Base-by-base conservation (phyloP, 2,888 invertebrate species). In the Melieria omissa region DNA sequence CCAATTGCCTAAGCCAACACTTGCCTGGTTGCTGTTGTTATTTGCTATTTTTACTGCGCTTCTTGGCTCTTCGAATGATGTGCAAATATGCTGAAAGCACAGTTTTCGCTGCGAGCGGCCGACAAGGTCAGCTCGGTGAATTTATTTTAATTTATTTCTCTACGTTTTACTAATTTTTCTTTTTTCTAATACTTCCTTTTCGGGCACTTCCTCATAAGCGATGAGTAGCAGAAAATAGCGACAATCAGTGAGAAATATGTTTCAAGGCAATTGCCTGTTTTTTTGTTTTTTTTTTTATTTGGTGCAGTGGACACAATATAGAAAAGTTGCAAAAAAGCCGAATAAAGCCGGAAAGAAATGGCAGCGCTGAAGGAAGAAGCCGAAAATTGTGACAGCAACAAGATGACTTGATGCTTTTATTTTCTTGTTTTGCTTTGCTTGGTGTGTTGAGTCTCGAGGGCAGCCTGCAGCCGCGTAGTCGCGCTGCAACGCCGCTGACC, bases 371-470 rank as follows among this genome's bases (percentile, higher is more conserved):
- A 58, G 58, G 49, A 60, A 60, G 58, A 9, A 49, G 16, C 29
- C 9, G 58, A 63, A 64, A 70, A 70, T 64, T 57, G 47, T 70
- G 70, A 46, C 52, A 70, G 62, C 66, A 60, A 67, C 67, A 58
- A 73, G 71, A 71, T 81, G 81, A 81, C 78, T 81, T 80, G 77
- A 78, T 76, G 80, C 79, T 80, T 80, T 81, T 77, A 78, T 70
- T 75, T 67, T 45, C 9, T 57, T 8, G 14, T 44, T 42, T 57
- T 57, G 55, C 6, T 10, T 16, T 16, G 16, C 58, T 29, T 41
- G 10, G n/a, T 58, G n/a, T 58, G 58, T 58, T 58, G 58, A 2
- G 29, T 1, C 1, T 52, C 45, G n/a, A 14, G 65, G 66, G 58
- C 65, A 72, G 70, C 61, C 29, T 55, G 10, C 8, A 8, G n/a